Evolutionary conservation across 2,797 vertebrate genomes (phyloP).

Genomic region (Dermochelys coriacea): DNA sequence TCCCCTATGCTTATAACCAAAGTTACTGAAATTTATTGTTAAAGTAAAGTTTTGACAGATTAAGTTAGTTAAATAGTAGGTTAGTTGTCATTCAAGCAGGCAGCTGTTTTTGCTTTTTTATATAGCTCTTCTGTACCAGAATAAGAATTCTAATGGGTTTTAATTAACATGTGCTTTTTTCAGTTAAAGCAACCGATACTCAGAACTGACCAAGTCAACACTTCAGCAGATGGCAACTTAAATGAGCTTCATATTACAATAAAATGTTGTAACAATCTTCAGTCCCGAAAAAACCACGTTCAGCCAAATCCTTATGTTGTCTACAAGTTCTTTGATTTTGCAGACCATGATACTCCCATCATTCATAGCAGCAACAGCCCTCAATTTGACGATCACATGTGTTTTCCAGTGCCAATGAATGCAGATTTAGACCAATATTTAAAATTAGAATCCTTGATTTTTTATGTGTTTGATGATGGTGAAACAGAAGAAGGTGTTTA

Average conservation of each 20-base stretch:
- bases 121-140: neutral
- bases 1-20: neutral
- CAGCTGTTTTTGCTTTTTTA: slow-evolving; percentile 37
- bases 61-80: slow-evolving; percentile 10
- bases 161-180: slow-evolving; percentile 66
- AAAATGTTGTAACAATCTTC: slow-evolving; percentile 83
- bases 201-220: slow-evolving; percentile 60
- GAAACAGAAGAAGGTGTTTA: slow-evolving; percentile 85
- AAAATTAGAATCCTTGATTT: slow-evolving; percentile 80
- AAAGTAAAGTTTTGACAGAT: neutral
- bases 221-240: slow-evolving; percentile 71
- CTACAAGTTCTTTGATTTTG: slow-evolving; percentile 91
- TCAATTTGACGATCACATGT: slow-evolving; percentile 84
- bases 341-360: slow-evolving; percentile 88
- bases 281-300: slow-evolving; percentile 48
- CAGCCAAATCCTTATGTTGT: slow-evolving; percentile 89
- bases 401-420: slow-evolving; percentile 85
- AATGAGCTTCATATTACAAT: slow-evolving; percentile 88
- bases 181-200: slow-evolving; percentile 68
- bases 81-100: neutral
- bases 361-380: slow-evolving; percentile 82
- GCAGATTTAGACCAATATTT: slow-evolving; percentile 87
- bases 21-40: neutral
- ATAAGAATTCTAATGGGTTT: slow-evolving; percentile 52
- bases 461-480: slow-evolving; percentile 91